Percentiles rank a stretch among this genome's conserved stretches.
Conservation (phyloP, 2,888 invertebrate species). For the Selenia dentaria region DNA sequence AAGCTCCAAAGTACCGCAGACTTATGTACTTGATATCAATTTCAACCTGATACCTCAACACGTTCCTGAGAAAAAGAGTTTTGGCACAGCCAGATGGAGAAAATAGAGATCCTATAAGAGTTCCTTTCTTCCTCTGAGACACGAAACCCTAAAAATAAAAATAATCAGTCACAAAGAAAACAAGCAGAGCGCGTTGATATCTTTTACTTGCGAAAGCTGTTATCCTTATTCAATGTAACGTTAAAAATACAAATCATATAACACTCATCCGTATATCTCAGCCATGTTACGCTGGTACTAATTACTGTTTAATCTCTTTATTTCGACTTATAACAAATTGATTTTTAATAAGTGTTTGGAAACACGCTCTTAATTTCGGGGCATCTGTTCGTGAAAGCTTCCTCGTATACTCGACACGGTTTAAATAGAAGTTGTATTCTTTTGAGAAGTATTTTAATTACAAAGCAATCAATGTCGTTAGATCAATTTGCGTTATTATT, state of each 20-base stretch:
- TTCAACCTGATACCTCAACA: too few relatives aligned
- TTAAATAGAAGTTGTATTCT: constrained; percentile 7
- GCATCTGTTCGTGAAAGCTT: constrained; percentile 14
- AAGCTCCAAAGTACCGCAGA: too few relatives aligned
- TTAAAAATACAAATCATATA: constrained; percentile 9
- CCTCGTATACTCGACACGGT: constrained; percentile 13
- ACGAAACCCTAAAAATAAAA: too few relatives aligned
- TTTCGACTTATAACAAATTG: constrained; percentile 25
- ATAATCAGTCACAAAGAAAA: too few relatives aligned
- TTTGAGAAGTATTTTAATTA: constrained; percentile 41
- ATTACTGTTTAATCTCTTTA: constrained; percentile 26
- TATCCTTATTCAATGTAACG: constrained; percentile 1
- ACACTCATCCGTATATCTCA: background rate
- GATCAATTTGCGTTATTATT: constrained; percentile 50
- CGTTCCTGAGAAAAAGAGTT: too few relatives aligned
- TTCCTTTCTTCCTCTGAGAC: too few relatives aligned
- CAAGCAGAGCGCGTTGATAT: constrained; percentile 11
- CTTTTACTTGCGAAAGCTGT: constrained; percentile 3
- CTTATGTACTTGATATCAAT: too few relatives aligned
- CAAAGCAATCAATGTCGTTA: constrained; percentile 46
- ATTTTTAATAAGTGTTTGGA: constrained; percentile 25
- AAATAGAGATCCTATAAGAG: too few relatives aligned
- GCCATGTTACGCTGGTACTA: constrained; percentile 5
- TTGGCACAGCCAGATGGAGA: too few relatives aligned
- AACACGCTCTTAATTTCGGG: constrained; percentile 11